Percentiles rank a stretch among this genome's conserved stretches.
Evolutionary conservation across 2,797 vertebrate genomes (phyloP).

Genomic region (Nyctibius grandis): DNA sequence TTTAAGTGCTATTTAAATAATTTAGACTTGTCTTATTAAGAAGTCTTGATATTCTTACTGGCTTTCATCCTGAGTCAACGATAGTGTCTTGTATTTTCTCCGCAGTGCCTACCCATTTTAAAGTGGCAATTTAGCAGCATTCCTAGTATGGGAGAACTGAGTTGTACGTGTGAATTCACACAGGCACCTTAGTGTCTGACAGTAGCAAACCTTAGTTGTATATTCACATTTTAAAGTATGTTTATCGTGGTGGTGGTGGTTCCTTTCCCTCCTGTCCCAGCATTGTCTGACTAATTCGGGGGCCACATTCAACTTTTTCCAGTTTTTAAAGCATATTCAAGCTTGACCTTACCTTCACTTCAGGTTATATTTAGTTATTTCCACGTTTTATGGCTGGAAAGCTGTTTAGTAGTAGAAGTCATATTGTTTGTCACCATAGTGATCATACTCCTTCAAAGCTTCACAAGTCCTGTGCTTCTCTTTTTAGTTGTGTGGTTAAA

Average conservation of each 20-base stretch:
- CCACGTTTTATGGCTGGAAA: background rate
- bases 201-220: background rate
- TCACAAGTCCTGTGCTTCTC: background rate
- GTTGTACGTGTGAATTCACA: background rate
- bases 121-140: background rate
- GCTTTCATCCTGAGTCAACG: fast-evolving
- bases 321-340: background rate
- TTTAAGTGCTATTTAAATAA: background rate
- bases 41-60: background rate
- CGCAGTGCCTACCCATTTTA: background rate
- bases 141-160: background rate
- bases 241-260: background rate
- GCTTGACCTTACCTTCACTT: background rate
- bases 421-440: background rate
- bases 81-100: background rate
- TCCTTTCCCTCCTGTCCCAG: background rate
- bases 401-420: background rate
- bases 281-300: background rate
- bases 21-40: background rate
- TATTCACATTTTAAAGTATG: background rate
- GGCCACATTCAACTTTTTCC: background rate
- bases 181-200: background rate
- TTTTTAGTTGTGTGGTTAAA: background rate
- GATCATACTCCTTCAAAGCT: background rate
- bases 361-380: background rate